These are phyloP conservation scores for Novumbra hubbsi DNA, from an alignment of 2,797 vertebrate genomes.

Conservation along the genomic window DNA sequence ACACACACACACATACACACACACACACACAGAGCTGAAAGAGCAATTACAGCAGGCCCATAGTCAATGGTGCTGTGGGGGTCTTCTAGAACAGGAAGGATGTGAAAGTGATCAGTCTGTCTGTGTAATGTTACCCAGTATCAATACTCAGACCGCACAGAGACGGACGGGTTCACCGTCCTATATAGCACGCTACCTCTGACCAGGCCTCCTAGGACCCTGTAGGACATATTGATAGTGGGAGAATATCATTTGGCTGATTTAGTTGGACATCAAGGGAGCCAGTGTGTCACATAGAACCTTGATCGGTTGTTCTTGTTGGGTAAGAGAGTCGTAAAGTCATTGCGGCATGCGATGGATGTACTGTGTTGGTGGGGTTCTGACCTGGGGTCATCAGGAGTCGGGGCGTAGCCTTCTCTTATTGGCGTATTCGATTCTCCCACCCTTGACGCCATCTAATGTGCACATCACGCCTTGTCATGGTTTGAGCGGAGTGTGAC, in stretches of 20 bases:
- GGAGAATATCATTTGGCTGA: not conserved
- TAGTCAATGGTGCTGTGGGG: not conserved
- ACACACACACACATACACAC: not conserved
- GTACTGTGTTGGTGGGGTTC: not conserved
- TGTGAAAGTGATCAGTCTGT: not conserved
- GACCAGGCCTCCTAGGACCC: not conserved
- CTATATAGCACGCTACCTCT: not conserved
- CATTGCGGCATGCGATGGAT: not conserved
- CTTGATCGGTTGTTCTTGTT: not conserved
- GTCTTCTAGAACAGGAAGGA: not conserved
- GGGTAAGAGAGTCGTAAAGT: not conserved
- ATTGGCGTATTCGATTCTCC: not conserved
- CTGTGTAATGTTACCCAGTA: not conserved
- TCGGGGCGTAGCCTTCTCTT: not conserved
- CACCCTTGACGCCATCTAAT: not conserved
- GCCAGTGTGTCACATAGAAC: not conserved
- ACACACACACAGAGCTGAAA: constrained; percentile 2
- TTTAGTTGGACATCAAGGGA: not conserved
- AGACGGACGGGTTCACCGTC: not conserved
- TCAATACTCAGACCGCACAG: constrained; percentile 5
- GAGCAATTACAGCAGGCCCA: not conserved
- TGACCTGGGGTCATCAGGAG: too few relatives aligned
- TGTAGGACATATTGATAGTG: too few relatives aligned
- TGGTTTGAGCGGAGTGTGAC: constrained; percentile 19
- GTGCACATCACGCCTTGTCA: constrained; percentile 7